Percentiles rank a stretch among this genome's conserved stretches.
phyloP scores from a whole-genome alignment of 2,797 vertebrate genomes.

The Alosa sapidissima region DNA sequence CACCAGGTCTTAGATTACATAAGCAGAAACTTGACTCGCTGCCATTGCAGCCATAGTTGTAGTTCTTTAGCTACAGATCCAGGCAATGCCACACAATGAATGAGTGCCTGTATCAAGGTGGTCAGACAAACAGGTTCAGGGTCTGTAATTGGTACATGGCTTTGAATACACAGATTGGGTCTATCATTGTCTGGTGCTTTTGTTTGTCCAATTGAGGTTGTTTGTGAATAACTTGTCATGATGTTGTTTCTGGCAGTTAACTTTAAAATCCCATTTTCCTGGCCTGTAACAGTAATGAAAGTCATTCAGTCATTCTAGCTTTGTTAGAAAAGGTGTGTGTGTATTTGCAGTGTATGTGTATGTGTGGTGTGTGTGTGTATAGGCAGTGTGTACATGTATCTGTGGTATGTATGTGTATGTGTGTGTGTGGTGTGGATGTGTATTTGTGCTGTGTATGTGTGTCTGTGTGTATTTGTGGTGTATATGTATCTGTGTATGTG shows the following conservation, averaged over 20 bases:
- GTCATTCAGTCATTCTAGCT: too few species aligned
- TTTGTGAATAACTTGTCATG: background rate
- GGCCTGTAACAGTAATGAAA: background rate
- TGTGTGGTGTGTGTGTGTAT: too few species aligned
- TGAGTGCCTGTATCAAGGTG: background rate
- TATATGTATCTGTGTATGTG: background rate
- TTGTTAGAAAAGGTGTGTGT: too few species aligned
- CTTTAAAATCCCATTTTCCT: background rate
- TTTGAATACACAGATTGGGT: background rate
- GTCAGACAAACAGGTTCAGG: slow-evolving; percentile 12
- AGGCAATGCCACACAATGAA: background rate
- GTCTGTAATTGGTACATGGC: background rate
- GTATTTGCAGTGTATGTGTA: too few species aligned
- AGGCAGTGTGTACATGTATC: too few species aligned
- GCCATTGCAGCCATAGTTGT: background rate
- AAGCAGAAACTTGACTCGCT: background rate
- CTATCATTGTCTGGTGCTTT: background rate
- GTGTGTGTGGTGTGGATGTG: too few species aligned
- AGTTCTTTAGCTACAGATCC: background rate
- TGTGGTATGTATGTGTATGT: too few species aligned
- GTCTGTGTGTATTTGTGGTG: background rate
- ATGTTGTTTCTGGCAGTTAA: background rate
- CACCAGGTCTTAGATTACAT: background rate
- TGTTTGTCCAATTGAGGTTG: background rate
- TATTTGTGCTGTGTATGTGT: too few species aligned